A percentile compares a stretch with the other conserved stretches of the same genome.
Evolutionary conservation across 2,888 invertebrate genomes (phyloP).

Genomic region (Acrobasis suavella): DNA sequence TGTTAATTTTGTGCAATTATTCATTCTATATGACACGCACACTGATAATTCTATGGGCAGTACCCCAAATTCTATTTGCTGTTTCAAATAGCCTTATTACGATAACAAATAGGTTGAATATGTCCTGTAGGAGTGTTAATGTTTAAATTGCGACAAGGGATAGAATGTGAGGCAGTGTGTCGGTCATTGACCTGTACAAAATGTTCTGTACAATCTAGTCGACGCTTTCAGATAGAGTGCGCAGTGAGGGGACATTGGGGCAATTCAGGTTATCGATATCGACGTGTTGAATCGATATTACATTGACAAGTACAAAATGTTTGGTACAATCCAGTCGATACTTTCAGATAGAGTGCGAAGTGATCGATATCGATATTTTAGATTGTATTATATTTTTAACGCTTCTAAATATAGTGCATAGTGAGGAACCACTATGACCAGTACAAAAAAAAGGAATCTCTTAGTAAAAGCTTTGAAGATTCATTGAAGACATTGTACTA

Average conservation of each 20-base stretch:
- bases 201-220: constrained; percentile 57
- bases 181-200: constrained; percentile 68
- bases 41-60: constrained; percentile 21
- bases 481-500: too few relatives aligned
- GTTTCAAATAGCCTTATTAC: constrained; percentile 23
- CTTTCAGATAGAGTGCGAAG: too few relatives aligned
- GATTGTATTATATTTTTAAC: too few relatives aligned
- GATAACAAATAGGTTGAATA: constrained; percentile 24
- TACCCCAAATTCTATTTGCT: constrained; percentile 30
- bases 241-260: constrained; percentile 43
- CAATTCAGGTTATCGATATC: constrained; percentile 4
- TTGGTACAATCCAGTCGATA: constrained; percentile 14
- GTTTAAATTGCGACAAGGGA: constrained; percentile 39
- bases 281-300: not conserved
- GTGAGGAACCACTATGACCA: too few relatives aligned
- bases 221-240: constrained; percentile 59
- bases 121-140: constrained; percentile 27
- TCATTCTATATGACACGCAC: constrained; percentile 26
- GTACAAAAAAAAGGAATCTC: too few relatives aligned
- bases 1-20: constrained; percentile 11
- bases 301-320: not conserved
- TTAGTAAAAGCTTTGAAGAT: too few relatives aligned
- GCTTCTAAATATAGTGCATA: too few relatives aligned
- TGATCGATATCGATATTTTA: too few relatives aligned
- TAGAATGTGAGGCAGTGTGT: constrained; percentile 73